Base-by-base conservation (phyloP, 2,888 invertebrate genomes). In the Nemotelus nigrinus region DNA sequence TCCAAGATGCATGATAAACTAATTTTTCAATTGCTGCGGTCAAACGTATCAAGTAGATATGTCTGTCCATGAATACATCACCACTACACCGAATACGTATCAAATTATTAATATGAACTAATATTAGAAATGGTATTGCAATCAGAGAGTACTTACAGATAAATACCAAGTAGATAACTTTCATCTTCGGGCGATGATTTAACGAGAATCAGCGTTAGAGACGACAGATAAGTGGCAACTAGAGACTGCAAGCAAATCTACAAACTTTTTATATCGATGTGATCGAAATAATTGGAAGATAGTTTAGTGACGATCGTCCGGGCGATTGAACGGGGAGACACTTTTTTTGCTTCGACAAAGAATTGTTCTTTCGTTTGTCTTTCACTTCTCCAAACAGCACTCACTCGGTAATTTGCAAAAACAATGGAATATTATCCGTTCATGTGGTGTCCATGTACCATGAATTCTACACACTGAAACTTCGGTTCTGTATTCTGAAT, bases 181-280 rank as follows among this genome's bases (percentile, higher is more conserved):
- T 81, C 81, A 81, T 81, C 80, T 81, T 81, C 75, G 80, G 78
- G 78, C 75, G 77, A 79, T 75, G 65, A 76, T 78, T 77, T 25
- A 25, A 25, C 25, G 25, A 25, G 25, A 53, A 55, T 78, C 47
- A 25, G 41, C 63, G 72, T 53, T 57, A 39, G 43, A 48, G 50
- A 41, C 41, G 74, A 63, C 45, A 50, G 74, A 74, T 77, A 74
- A 74, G 77, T 63, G 74, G 67, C 77, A 77, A 79, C 79, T 79
- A 77, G 71, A 64, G 43, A 50, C 68, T 64, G 77, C 76, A 58
- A 76, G 65, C 50, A 44, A 70, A 77, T 79, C 76, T 79, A 70
- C 79, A 65, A 77, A 76, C 79, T 79, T 79, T 79, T 77, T 77
- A 79, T 79, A 79, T 77, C 70, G 76, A 75, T 70, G 60, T 63